Percentiles rank a stretch among this genome's conserved stretches.
Evolutionary conservation across 2,113 vertebrate species (phyloP).

Genomic region (Engystomops pustulosus): DNA sequence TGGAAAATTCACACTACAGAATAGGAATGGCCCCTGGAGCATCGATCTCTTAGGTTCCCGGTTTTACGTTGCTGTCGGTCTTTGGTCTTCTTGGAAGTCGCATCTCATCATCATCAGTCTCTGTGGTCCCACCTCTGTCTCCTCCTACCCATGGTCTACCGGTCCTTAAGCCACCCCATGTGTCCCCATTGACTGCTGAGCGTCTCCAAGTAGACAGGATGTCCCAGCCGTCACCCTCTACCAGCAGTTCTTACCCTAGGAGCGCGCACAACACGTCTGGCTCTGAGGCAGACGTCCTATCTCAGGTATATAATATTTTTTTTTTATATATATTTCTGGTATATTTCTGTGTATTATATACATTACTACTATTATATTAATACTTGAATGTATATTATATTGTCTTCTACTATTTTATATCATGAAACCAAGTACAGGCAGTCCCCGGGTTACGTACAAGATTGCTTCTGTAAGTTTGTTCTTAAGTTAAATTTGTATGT

Average conservation of each 20-base stretch:
- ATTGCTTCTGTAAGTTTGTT: too few relatives aligned
- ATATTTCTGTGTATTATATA: too few relatives aligned
- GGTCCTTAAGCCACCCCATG: constrained; percentile 8
- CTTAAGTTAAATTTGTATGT: too few relatives aligned
- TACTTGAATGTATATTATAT: too few relatives aligned
- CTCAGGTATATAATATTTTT: too few relatives aligned
- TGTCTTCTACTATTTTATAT: too few relatives aligned
- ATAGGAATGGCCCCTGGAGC: constrained; percentile 46
- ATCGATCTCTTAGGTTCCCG: background rate
- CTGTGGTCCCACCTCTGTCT: constrained; percentile 10
- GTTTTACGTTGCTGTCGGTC: background rate
- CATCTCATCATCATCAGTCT: background rate
- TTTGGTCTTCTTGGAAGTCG: background rate
- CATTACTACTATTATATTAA: background rate
- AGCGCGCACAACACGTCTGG: constrained; percentile 61
- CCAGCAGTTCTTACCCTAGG: constrained; percentile 63
- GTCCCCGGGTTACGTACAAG: too few relatives aligned
- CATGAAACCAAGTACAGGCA: too few relatives aligned
- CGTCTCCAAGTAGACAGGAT: constrained; percentile 60
- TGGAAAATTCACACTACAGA: background rate
- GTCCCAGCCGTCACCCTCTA: constrained; percentile 66
- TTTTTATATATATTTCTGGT: background rate
- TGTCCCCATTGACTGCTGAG: background rate
- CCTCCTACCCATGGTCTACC: constrained; percentile 8
- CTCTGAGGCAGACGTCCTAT: constrained; percentile 43